Evolutionary conservation across 2,888 invertebrate genomes (phyloP).

Genomic region (Hyalella azteca): DNA sequence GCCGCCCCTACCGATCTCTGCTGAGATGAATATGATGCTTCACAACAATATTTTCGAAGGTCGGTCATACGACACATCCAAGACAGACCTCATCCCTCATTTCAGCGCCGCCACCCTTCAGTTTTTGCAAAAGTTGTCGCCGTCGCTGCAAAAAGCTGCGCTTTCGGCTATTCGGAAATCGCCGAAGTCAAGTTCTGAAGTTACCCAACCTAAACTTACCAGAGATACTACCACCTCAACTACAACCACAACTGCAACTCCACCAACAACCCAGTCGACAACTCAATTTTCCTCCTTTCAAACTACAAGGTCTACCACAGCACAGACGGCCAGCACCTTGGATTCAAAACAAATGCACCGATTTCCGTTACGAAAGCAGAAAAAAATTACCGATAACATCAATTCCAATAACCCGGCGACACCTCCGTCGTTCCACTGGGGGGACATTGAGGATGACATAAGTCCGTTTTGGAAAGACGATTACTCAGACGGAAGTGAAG

Average conservation of each 20-base stretch:
- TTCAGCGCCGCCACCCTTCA: constrained; percentile 22
- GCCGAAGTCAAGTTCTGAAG: no score
- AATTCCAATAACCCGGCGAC: background rate
- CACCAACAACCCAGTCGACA: no score
- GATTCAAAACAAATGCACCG: no score
- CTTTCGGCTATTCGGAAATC: background rate
- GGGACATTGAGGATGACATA: background rate
- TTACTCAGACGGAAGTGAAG: constrained; percentile 3
- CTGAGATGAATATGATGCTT: background rate
- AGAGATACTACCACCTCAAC: no score
- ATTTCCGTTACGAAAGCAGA: background rate
- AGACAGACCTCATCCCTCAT: background rate
- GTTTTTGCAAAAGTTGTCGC: constrained; percentile 23
- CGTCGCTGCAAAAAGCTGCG: constrained; percentile 25
- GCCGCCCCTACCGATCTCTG: constrained; percentile 12
- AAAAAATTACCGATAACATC: background rate
- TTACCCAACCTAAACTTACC: no score
- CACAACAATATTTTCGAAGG: constrained; percentile 5
- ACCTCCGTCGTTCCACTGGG: background rate
- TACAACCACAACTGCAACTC: no score
- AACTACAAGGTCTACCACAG: no score
- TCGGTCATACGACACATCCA: background rate
- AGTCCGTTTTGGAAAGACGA: constrained; percentile 35
- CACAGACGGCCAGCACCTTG: background rate
- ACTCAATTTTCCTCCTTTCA: no score